These are phyloP conservation scores for Dicaeum eximium DNA, from an alignment of 2,113 vertebrate species.

Conservation along the genomic window DNA sequence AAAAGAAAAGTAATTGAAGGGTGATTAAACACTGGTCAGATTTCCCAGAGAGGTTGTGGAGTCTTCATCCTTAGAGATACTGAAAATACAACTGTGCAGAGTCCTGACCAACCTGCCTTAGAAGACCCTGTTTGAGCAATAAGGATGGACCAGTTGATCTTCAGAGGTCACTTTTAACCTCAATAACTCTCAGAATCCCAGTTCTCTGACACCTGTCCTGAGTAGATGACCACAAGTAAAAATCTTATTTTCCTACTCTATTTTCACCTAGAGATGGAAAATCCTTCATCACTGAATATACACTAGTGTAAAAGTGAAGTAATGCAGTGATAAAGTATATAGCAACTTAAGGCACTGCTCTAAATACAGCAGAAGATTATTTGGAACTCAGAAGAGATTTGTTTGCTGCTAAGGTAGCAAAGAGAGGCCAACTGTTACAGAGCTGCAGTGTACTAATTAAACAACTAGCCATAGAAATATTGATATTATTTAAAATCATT, in stretches of 20 bases:
- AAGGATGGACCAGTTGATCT: background rate
- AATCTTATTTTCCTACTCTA: background rate
- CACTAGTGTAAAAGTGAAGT: background rate
- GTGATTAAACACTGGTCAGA: background rate
- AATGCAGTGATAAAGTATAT: background rate
- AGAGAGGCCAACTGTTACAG: background rate
- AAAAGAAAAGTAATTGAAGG: background rate
- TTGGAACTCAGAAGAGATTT: background rate
- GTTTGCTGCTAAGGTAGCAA: background rate
- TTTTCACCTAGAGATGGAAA: background rate
- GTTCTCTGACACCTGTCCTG: background rate
- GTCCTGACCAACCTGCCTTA: background rate
- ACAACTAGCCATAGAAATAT: background rate
- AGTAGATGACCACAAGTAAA: background rate
- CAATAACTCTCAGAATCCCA: background rate
- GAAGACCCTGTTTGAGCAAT: background rate
- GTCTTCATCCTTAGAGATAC: background rate
- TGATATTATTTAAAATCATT: background rate
- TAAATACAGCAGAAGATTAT: background rate
- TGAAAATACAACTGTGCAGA: background rate
- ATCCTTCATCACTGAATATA: background rate
- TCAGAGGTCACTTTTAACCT: background rate
- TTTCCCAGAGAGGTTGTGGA: background rate
- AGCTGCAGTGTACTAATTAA: background rate
- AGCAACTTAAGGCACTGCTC: background rate